These are phyloP conservation scores for Polydrusus tereticollis DNA, from an alignment of 2,888 invertebrate genomes.

Conservation along the genomic window DNA sequence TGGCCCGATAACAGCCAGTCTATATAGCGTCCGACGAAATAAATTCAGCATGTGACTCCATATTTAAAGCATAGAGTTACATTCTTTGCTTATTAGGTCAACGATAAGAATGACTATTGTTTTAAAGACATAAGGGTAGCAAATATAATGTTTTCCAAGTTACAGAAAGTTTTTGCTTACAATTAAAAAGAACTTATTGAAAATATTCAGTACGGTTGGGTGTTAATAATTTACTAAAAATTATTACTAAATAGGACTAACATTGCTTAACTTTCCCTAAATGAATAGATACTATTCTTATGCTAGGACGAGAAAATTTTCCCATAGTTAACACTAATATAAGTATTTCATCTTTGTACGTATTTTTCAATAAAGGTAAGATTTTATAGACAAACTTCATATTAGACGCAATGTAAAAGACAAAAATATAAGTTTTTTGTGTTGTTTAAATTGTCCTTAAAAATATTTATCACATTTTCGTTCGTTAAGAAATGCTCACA, in stretches of 20 bases:
- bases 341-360: conserved; percentile 36
- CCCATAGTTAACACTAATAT: conserved; percentile 20
- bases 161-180: conserved; percentile 15
- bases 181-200: conserved; percentile 17
- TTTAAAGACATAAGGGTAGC: too few species aligned
- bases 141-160: background rate
- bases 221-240: conserved; percentile 47
- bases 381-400: conserved; percentile 40
- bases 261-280: conserved; percentile 35
- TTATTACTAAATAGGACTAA: conserved; percentile 41
- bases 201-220: conserved; percentile 42
- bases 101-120: too few species aligned
- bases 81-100: too few species aligned
- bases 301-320: conserved; percentile 21
- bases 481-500: conserved; percentile 53
- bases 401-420: conserved; percentile 31
- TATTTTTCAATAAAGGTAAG: conserved; percentile 29
- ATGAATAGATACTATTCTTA: conserved; percentile 31
- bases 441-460: conserved; percentile 48
- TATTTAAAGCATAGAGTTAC: too few species aligned
- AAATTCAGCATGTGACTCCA: too few species aligned
- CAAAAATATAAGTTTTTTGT: conserved; percentile 16
- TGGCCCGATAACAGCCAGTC: too few species aligned
- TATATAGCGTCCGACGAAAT: too few species aligned
- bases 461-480: conserved; percentile 56